These are phyloP conservation scores for Trogon melanurus DNA, from an alignment of 2,113 vertebrate species.

Conservation along the genomic window DNA sequence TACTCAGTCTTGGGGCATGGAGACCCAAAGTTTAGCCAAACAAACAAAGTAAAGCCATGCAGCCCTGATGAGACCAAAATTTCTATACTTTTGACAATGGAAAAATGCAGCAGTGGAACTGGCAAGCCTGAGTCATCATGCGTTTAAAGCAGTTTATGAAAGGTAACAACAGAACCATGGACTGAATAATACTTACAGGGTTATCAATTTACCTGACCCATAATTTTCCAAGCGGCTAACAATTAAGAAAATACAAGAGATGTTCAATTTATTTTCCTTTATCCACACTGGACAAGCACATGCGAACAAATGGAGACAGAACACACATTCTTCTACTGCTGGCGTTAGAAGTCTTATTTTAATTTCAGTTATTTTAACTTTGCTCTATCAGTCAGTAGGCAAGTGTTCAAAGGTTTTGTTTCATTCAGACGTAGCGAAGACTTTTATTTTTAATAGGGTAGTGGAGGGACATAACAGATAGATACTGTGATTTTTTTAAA, in stretches of 20 bases:
- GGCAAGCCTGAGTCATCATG: conserved; percentile 67
- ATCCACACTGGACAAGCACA: conserved; percentile 49
- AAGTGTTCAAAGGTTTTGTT: background rate
- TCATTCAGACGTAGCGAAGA: background rate
- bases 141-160: conserved; percentile 69
- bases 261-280: conserved; percentile 75
- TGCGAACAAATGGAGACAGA: conserved; percentile 67
- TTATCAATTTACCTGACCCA: conserved; percentile 81
- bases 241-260: conserved; percentile 84
- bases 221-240: conserved; percentile 83
- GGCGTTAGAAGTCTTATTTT: background rate
- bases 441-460: background rate
- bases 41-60: conserved; percentile 73
- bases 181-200: conserved; percentile 80
- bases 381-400: background rate
- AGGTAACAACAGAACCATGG: conserved; percentile 46
- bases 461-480: background rate
- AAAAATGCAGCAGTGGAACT: conserved; percentile 53
- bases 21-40: conserved; percentile 53
- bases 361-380: background rate
- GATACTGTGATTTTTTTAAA: background rate
- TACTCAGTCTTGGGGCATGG: conserved; percentile 50
- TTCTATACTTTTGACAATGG: conserved; percentile 44
- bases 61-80: conserved; percentile 46
- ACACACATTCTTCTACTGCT: conserved; percentile 20